Evolutionary conservation across 2,888 invertebrate genomes (phyloP).

Genomic region (Drosophila basisetae): DNA sequence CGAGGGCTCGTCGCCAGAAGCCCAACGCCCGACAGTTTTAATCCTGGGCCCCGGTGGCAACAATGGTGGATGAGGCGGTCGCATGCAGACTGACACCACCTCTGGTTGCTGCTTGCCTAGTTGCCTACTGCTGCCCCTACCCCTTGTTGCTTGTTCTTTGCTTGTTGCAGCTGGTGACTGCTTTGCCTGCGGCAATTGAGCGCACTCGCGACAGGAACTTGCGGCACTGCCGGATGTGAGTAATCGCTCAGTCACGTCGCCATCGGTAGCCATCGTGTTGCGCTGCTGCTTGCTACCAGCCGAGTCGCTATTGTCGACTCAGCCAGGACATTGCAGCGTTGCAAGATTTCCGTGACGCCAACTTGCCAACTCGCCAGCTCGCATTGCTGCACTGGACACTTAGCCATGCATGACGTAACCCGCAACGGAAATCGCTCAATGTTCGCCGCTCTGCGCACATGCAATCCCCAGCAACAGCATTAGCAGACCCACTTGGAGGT

Average conservation of each 20-base stretch:
- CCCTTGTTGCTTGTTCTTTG: conserved; percentile 7
- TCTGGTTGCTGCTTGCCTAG: neutral
- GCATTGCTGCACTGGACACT: conserved; percentile 25
- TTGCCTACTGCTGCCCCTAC: neutral
- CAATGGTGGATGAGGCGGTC: conserved; percentile 16
- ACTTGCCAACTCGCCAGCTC: neutral
- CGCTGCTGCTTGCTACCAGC: conserved; percentile 7
- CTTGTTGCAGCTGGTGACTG: conserved; percentile 22
- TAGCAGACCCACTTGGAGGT: conserved; percentile 10
- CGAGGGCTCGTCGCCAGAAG: conserved; percentile 47
- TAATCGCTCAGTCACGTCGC: conserved; percentile 77
- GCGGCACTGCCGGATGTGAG: conserved; percentile 74
- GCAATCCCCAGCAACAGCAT: conserved; percentile 48
- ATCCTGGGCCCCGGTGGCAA: conserved; percentile 52
- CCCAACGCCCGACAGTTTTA: conserved; percentile 62
- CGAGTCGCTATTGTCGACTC: conserved; percentile 17
- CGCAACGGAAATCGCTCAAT: conserved; percentile 69
- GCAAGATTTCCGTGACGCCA: conserved; percentile 56
- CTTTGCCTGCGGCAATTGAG: conserved; percentile 48
- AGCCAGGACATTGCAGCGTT: conserved; percentile 55
- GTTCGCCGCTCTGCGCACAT: conserved; percentile 54
- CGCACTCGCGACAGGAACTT: conserved; percentile 72
- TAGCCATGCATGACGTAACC: conserved; percentile 73
- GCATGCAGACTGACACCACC: conserved; percentile 28
- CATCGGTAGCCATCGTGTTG: conserved; percentile 17